Percentiles rank a stretch among this genome's conserved stretches.
These are phyloP conservation scores for Emydoidea blandingii DNA, from an alignment of 2,797 vertebrate species.

Conservation along the genomic window DNA sequence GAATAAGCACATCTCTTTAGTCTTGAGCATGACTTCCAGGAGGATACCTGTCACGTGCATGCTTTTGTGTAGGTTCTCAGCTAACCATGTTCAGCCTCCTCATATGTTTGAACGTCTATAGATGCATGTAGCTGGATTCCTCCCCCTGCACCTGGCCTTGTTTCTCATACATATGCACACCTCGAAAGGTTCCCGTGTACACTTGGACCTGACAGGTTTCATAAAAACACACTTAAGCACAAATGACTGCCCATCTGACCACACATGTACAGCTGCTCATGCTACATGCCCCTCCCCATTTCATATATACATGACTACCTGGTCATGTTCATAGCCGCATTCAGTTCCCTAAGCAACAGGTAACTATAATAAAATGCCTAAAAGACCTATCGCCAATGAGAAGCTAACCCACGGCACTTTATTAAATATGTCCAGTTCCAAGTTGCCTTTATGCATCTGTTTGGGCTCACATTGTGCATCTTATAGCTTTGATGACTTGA, in stretches of 20 bases:
- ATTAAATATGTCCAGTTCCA: neutral
- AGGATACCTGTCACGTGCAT: neutral
- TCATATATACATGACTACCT: neutral
- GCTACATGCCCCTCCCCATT: neutral
- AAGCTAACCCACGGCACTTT: neutral
- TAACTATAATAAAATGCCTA: neutral
- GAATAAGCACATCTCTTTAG: neutral
- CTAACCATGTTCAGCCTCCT: accelerated
- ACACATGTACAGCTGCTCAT: neutral
- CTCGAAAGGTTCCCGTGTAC: accelerated
- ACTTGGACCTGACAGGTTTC: accelerated
- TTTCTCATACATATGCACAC: accelerated
- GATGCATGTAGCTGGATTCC: accelerated
- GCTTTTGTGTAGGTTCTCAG: accelerated
- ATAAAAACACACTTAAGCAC: neutral
- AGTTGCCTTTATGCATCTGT: neutral
- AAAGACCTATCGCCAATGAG: neutral
- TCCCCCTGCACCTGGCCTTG: neutral
- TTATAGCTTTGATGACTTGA: neutral
- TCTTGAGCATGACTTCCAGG: neutral
- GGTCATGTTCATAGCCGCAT: neutral
- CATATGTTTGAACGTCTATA: accelerated
- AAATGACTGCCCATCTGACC: neutral
- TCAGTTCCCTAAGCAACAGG: neutral
- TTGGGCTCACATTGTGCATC: neutral